Evolutionary conservation across 2,888 invertebrate species (phyloP).

Genomic region (Carcina quercana): DNA sequence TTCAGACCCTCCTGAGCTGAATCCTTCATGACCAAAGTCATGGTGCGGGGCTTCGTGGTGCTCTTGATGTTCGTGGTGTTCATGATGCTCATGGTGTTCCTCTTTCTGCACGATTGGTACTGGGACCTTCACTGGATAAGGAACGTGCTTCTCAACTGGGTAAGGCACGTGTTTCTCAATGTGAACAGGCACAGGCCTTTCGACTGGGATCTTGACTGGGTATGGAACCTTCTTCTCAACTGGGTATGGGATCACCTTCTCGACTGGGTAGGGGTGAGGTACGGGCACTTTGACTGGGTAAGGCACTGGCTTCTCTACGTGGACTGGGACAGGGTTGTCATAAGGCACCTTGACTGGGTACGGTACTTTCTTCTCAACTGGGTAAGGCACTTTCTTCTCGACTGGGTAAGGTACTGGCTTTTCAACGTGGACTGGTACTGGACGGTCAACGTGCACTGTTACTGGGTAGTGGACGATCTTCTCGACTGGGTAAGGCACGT

Average conservation of each 20-base stretch:
- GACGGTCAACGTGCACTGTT: slow-evolving; percentile 79
- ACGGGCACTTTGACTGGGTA: slow-evolving; percentile 83
- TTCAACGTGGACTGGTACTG: slow-evolving; percentile 79
- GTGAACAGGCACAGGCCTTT: slow-evolving; percentile 75
- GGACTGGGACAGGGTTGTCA: slow-evolving; percentile 81
- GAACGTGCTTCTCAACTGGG: slow-evolving; percentile 79
- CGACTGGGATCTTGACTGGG: slow-evolving; percentile 77
- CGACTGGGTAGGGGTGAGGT: slow-evolving; percentile 81
- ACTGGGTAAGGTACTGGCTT: slow-evolving; percentile 81
- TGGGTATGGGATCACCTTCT: slow-evolving; percentile 78
- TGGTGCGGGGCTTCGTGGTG: slow-evolving; percentile 6
- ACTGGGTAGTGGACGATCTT: slow-evolving; percentile 83
- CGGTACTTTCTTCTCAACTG: slow-evolving; percentile 81
- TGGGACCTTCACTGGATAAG: slow-evolving; percentile 81
- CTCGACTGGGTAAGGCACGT: slow-evolving; percentile 84
- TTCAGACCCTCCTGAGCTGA: slow-evolving; percentile 21
- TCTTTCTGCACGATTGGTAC: slow-evolving; percentile 76
- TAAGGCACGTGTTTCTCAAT: slow-evolving; percentile 81
- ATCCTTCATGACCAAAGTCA: slow-evolving; percentile 3
- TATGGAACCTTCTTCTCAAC: slow-evolving; percentile 79
- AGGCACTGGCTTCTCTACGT: slow-evolving; percentile 86
- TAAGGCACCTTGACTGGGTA: slow-evolving; percentile 81
- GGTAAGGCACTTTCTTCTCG: slow-evolving; percentile 84
- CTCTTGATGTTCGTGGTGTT: slow-evolving; percentile 37
- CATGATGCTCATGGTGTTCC: slow-evolving; percentile 35